Percentiles rank a stretch among this genome's conserved stretches.
These are phyloP conservation scores for Hydrochoerus hydrochaeris DNA, from an alignment of 2,113 vertebrate genomes.

Conservation along the genomic window DNA sequence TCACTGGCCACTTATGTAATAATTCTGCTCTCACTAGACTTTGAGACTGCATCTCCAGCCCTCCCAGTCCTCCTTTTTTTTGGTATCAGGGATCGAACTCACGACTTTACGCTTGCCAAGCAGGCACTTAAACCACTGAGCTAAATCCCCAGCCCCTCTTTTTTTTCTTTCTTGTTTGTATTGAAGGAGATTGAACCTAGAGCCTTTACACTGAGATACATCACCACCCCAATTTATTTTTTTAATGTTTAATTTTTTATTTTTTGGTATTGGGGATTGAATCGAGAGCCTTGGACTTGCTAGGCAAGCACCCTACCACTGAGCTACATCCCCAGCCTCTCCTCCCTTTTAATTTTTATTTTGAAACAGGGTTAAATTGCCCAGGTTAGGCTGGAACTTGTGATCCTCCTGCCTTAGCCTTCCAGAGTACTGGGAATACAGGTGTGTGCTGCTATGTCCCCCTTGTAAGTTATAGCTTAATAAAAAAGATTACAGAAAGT, in stretches of 20 bases:
- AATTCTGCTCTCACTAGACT: background rate
- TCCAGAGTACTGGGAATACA: background rate
- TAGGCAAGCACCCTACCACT: no score
- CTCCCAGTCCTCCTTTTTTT: no score
- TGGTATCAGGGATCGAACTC: no score
- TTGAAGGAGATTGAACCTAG: background rate
- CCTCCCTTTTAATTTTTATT: background rate
- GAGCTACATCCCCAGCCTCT: no score
- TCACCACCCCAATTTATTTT: background rate
- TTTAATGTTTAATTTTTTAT: no score
- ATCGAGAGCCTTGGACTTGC: no score
- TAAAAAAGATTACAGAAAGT: background rate
- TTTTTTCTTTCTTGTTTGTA: background rate
- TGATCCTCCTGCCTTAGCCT: background rate
- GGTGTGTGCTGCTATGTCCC: background rate
- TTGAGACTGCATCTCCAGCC: background rate
- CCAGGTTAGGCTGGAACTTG: background rate
- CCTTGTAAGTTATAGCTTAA: background rate
- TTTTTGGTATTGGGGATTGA: no score
- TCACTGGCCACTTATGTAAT: background rate
- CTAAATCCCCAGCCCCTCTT: no score
- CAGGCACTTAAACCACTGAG: no score
- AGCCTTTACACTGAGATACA: background rate
- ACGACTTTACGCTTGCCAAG: no score
- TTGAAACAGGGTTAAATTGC: background rate